A percentile compares a stretch with the other conserved stretches of the same genome.
Evolutionary conservation across 1,140 invertebrate genomes (phyloP).

Genomic region (Dysdera silvatica): DNA sequence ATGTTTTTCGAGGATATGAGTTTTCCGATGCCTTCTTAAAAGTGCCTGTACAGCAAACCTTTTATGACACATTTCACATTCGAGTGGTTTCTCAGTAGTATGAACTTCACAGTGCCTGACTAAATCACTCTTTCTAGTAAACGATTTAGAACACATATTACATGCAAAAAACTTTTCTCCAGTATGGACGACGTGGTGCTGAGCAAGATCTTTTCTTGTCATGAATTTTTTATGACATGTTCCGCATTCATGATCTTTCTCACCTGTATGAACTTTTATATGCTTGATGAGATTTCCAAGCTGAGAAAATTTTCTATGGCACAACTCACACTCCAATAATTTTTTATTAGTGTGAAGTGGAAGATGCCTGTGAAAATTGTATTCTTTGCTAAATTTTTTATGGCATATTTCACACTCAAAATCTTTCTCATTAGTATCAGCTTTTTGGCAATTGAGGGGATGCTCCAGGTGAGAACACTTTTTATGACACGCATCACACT

Average conservation of each 20-base stretch:
- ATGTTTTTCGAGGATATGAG: conserved; percentile 87
- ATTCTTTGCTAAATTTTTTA: no score
- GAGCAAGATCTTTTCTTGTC: not conserved
- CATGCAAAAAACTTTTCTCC: not conserved
- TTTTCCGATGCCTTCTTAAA: conserved; percentile 79
- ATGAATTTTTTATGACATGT: not conserved
- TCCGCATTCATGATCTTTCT: not conserved
- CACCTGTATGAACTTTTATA: not conserved
- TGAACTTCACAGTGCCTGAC: no score
- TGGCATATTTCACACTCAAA: no score
- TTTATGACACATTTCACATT: no score
- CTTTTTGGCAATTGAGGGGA: no score
- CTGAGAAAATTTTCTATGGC: not conserved
- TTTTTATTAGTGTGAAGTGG: not conserved
- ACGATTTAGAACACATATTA: not conserved
- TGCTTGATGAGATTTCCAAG: not conserved
- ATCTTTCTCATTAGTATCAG: no score
- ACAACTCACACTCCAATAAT: not conserved
- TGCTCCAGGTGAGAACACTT: no score
- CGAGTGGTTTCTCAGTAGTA: no score
- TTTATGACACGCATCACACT: no score
- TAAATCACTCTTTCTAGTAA: no score
- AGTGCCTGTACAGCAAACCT: no score
- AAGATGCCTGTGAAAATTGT: no score
- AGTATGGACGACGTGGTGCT: not conserved